Evolutionary conservation across 2,113 vertebrate species (phyloP), one percentile per base, ranked within the genome.

Genomic region (Mustela nigripes): DNA sequence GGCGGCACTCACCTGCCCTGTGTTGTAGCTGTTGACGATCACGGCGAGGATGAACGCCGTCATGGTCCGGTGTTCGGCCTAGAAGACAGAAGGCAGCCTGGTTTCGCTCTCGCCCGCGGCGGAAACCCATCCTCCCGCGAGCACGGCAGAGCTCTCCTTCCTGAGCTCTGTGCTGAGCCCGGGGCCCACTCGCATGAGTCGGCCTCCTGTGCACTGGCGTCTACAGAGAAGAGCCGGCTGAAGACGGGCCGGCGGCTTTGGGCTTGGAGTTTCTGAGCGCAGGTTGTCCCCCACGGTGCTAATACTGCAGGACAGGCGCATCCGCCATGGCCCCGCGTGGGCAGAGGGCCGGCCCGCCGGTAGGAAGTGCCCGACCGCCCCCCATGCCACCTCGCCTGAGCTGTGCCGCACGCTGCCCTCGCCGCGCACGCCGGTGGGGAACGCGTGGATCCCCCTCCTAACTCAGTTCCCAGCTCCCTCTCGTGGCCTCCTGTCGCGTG

Each of bases 21-120:
- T 99, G 97, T 98, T 99, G 98, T 99, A 99, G 99, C 98, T 99
- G 98, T 99, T 99, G 86, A 99, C 99, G 0, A 99, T 99, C 36
- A 99, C 99, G 18, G 99, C 99, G 80, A 99, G 98, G 92, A 99
- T 99, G 98, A 99, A 99, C 1, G 99, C 99, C 0, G 99, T 99
- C 99, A 99, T 99, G 0, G 99, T 99, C 90, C 99, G 99, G 97
- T 99, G 99, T 82, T 99, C 99, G 5, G 99, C 99, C 99, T 99
- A 98, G 0, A 98, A 98, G 53, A 85, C 95, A 96, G 97, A 86
- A n/a, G 12, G 1, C 24, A 2, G 7, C 2, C 42, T 5, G 33
- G 67, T 12, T 7, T 4, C 1, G 39, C 24, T 7, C 7, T 9
- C 1, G n/a, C 56, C 18, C 6, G 1, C 5, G 36, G 3, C 0